phyloP scores from a whole-genome alignment of 2,113 vertebrate genomes.

The Puntigrus tetrazona region DNA sequence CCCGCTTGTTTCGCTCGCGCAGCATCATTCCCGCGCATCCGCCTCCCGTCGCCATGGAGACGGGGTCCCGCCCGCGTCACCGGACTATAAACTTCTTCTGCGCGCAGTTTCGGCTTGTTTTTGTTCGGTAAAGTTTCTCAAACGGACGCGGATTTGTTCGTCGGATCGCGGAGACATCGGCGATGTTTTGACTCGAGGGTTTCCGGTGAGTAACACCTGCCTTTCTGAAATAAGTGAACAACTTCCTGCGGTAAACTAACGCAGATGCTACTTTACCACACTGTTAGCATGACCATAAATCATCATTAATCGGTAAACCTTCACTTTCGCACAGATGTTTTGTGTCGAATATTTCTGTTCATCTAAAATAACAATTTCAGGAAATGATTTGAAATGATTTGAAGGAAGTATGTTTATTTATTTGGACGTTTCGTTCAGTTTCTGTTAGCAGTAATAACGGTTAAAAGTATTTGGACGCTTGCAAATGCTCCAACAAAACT shows the following conservation, averaged over 20 bases:
- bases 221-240: neutral
- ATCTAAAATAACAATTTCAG: neutral
- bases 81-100: neutral
- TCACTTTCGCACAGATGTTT: neutral
- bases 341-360: neutral
- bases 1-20: neutral
- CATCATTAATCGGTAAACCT: neutral
- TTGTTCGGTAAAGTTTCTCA: neutral
- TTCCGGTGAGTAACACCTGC: neutral
- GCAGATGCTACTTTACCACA: too few species aligned
- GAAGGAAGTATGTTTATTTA: neutral
- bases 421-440: neutral
- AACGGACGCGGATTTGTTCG: neutral
- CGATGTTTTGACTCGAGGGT: neutral
- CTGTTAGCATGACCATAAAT: neutral
- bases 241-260: too few species aligned
- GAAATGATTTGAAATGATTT: neutral
- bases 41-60: constrained; percentile 13
- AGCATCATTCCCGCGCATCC: neutral
- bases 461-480: neutral
- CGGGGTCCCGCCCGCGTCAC: neutral
- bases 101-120: neutral
- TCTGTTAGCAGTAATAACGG: neutral
- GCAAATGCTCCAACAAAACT: neutral
- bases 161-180: neutral